Conservation (phyloP, 2,113 vertebrate genomes). For the Hystrix brachyura region DNA sequence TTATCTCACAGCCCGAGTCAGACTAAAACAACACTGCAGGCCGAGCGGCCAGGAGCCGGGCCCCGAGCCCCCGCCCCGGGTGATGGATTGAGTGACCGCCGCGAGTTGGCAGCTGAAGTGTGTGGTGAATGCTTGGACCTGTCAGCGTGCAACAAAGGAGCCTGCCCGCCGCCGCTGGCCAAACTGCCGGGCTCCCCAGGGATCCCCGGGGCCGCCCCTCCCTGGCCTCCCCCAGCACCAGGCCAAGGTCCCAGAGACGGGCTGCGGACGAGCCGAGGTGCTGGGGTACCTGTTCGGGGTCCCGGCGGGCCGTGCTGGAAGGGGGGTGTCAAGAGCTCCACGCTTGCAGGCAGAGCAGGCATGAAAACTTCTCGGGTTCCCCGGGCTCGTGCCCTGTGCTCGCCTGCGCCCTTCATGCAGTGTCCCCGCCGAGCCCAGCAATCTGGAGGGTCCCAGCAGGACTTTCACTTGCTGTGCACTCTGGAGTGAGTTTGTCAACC, state of each 20-base stretch:
- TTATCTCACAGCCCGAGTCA: slow-evolving; percentile 93
- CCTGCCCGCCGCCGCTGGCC: slow-evolving; percentile 71
- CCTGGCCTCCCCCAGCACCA: slow-evolving; percentile 9
- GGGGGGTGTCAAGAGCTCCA: neutral
- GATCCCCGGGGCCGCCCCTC: slow-evolving; percentile 59
- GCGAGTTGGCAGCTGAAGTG: slow-evolving; percentile 90
- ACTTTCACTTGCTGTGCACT: slow-evolving; percentile 41
- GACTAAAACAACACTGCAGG: slow-evolving; percentile 92
- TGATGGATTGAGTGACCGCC: slow-evolving; percentile 95
- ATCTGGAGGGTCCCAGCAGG: neutral
- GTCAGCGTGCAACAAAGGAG: slow-evolving; percentile 89
- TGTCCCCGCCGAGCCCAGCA: no score
- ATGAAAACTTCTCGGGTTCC: neutral
- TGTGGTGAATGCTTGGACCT: slow-evolving; percentile 88
- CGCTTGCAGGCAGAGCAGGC: neutral
- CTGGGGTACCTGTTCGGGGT: neutral
- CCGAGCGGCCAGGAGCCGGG: slow-evolving; percentile 85
- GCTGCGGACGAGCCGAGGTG: neutral
- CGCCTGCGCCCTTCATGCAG: neutral
- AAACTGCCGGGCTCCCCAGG: slow-evolving; percentile 74
- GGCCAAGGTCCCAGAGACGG: slow-evolving; percentile 26
- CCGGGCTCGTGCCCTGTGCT: neutral
- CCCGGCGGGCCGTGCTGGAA: rapidly evolving
- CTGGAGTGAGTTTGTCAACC: neutral
- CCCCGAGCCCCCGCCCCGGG: slow-evolving; percentile 86